Percentiles rank a stretch among this genome's conserved stretches.
Evolutionary conservation across 1,140 invertebrate species (phyloP).

Genomic region (Forficula auricularia): DNA sequence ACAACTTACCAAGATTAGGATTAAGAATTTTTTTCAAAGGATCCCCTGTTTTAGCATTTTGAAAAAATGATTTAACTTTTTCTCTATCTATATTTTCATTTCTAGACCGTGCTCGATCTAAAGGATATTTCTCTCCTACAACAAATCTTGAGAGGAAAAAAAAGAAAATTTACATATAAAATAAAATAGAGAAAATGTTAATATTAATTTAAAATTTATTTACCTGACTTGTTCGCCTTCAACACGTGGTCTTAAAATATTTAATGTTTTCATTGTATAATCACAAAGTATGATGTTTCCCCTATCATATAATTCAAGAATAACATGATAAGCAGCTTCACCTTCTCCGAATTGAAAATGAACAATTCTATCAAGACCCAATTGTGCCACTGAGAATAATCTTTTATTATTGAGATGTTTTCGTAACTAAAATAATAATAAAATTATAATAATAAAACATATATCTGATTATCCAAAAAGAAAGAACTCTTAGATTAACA

Average conservation of each 20-base stretch:
- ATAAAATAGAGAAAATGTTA: conserved; percentile 7
- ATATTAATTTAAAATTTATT: conserved; percentile 12
- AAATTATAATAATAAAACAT: no score
- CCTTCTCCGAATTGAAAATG: conserved; percentile 87
- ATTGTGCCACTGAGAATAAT: conserved; percentile 65
- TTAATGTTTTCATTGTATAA: conserved; percentile 75
- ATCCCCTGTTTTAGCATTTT: conserved; percentile 49
- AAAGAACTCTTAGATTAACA: conserved; percentile 6
- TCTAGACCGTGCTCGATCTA: conserved; percentile 47
- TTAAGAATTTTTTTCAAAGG: conserved; percentile 72
- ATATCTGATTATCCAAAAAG: conserved; percentile 8
- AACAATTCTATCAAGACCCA: conserved; percentile 77
- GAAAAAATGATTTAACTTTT: conserved; percentile 37
- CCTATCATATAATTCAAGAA: conserved; percentile 90
- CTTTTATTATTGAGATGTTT: conserved; percentile 96
- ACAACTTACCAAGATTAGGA: conserved; percentile 48
- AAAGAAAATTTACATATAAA: conserved; percentile 1
- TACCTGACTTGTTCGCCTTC: conserved; percentile 79
- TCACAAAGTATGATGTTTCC: conserved; percentile 95
- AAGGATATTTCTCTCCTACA: conserved; percentile 80
- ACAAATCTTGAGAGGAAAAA: conserved; percentile 48
- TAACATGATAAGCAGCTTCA: conserved; percentile 88
- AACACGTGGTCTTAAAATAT: conserved; percentile 80
- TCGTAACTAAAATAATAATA: conserved; percentile 48
- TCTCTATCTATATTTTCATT: conserved; percentile 30